These are phyloP conservation scores for Acrocephalus kingi DNA, from an alignment of 2,113 vertebrate species.

Conservation along the genomic window DNA sequence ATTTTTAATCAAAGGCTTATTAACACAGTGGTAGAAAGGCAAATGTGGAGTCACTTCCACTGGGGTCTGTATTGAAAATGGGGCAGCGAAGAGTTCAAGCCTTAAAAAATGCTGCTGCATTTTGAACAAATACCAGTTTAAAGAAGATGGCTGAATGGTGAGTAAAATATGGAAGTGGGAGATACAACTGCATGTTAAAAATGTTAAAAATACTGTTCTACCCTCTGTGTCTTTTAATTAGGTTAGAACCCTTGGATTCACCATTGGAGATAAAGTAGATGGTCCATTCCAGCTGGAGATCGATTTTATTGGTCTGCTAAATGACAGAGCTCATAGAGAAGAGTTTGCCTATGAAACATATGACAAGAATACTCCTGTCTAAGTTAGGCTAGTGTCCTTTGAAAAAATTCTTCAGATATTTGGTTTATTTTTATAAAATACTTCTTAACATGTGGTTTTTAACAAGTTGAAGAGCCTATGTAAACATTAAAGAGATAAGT, in stretches of 20 bases:
- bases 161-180: not conserved
- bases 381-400: not conserved
- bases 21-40: not conserved
- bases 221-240: constrained; percentile 36
- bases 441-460: not conserved
- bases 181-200: not conserved
- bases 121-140: not conserved
- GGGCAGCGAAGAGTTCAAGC: not conserved
- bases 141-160: not conserved
- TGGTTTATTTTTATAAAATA: not conserved
- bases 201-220: not conserved
- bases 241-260: constrained; percentile 90
- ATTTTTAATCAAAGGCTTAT: not conserved
- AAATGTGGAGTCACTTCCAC: not conserved
- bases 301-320: constrained; percentile 86
- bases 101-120: not conserved
- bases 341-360: constrained; percentile 90
- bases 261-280: constrained; percentile 88
- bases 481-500: not conserved
- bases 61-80: not conserved
- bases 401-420: not conserved
- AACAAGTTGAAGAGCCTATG: not conserved
- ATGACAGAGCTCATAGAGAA: constrained; percentile 86
- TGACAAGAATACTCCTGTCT: constrained; percentile 72
- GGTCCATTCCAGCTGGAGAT: constrained; percentile 94